Base-by-base conservation (phyloP, 2,797 vertebrate species). In the Psittacula derbiana region DNA sequence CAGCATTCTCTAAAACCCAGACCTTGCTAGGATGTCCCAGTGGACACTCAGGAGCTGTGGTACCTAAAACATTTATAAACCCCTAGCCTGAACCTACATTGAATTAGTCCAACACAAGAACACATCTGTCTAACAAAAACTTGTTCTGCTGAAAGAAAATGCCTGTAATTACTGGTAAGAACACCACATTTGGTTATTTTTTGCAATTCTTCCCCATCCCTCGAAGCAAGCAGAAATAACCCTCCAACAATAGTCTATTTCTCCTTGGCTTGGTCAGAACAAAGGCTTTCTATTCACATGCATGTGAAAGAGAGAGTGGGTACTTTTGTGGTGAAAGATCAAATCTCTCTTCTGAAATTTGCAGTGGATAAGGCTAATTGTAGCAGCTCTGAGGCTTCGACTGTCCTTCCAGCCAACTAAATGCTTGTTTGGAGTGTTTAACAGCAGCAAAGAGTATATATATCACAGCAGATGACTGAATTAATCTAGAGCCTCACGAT, bases 261-360 rank as follows among this genome's bases (percentile, higher is more conserved):
- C 95, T 97, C 91, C 93, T 93, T 86, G 80, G 40, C 72, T 76
- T 65, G 57, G 43, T 81, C 40, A 44, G 86, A 95, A 95, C 92
- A 96, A 96, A 96, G 89, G 72, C 80, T 91, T 96, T 95, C 90
- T 97, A 93, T 96, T 88, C 86, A 91, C 62, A 60, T 69, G 73
- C 64, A 88, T 87, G 71, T 55, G 66, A 92, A 92, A 73, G 84
- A 83, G 46, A 73, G 62, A 15, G 62, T 62, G 89, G 89, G 60
- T 92, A 81, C 36, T 80, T 95, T 44, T 82, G 70, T 74, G 52
- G 36, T 83, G 88, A 95, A 95, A 96, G n/a, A 78, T 86, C 80
- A 88, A 73, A 84, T n/a, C 78, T 76, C 60, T 83, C 83, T 81
- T 92, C 85, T 67, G 89, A 96, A 86, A 60, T 90, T 69, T 80